Percentiles rank a stretch among this genome's conserved stretches.
Conservation (phyloP, 1,140 invertebrate species). For the Trissolcus basalis region DNA sequence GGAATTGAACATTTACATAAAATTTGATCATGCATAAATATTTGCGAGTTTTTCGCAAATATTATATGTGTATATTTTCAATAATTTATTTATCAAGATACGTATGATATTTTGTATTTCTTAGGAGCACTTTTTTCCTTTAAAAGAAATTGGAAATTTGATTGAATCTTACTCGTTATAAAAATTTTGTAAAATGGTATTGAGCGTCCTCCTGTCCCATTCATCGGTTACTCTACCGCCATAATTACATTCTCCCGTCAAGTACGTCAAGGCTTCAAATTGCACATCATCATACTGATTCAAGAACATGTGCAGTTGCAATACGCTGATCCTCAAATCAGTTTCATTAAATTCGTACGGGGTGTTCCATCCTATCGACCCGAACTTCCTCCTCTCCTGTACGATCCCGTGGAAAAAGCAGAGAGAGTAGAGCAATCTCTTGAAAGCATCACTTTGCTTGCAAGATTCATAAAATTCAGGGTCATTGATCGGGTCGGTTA, state of each 20-base stretch:
- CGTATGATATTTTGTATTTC: too few species aligned
- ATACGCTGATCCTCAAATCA: slow-evolving; percentile 90
- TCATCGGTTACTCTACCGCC: slow-evolving; percentile 96
- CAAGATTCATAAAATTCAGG: slow-evolving; percentile 91
- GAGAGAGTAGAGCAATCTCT: slow-evolving; percentile 90
- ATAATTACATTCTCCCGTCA: slow-evolving; percentile 97
- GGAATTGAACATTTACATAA: too few species aligned
- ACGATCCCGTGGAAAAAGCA: slow-evolving; percentile 97
- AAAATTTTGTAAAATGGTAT: slow-evolving; percentile 88
- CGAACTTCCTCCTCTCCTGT: slow-evolving; percentile 93
- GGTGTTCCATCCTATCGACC: slow-evolving; percentile 96
- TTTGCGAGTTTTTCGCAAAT: too few species aligned
- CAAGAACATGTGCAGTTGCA: slow-evolving; percentile 92
- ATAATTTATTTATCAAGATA: too few species aligned
- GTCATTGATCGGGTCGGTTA: slow-evolving; percentile 91
- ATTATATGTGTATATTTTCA: neutral
- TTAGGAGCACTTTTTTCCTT: too few species aligned
- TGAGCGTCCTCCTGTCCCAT: slow-evolving; percentile 92
- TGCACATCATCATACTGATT: slow-evolving; percentile 91
- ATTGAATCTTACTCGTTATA: slow-evolving; percentile 78
- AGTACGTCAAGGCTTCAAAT: slow-evolving; percentile 91
- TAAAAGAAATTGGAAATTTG: neutral
- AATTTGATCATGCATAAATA: too few species aligned
- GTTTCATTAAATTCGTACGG: slow-evolving; percentile 97
- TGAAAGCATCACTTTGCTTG: slow-evolving; percentile 85